These are phyloP conservation scores for Xyliphius kryptos DNA, from an alignment of 2,113 vertebrate species.

Conservation along the genomic window DNA sequence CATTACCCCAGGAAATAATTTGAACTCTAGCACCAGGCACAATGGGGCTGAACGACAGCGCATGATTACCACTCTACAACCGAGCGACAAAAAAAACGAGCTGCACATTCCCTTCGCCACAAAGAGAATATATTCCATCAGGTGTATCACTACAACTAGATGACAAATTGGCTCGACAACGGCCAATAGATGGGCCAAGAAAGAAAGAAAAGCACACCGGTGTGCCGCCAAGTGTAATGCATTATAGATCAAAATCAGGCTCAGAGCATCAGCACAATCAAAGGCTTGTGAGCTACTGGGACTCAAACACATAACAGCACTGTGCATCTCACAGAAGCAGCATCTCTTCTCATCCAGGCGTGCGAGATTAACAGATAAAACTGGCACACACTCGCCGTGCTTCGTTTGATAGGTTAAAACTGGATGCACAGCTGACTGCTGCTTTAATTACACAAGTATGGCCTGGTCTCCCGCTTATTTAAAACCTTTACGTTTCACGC, in stretches of 20 bases:
- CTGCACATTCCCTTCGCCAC: too few species aligned
- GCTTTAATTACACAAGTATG: background rate
- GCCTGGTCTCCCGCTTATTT: background rate
- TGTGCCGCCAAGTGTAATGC: slow-evolving; percentile 21
- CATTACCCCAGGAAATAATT: too few species aligned
- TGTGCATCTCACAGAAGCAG: background rate
- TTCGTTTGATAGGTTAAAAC: too few species aligned
- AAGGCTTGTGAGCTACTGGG: slow-evolving; percentile 3
- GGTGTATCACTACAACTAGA: slow-evolving; percentile 7
- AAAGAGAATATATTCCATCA: too few species aligned
- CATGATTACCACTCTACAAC: too few species aligned
- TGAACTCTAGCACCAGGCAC: too few species aligned
- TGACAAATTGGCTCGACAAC: slow-evolving; percentile 21
- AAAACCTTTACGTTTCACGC: background rate
- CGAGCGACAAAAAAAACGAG: too few species aligned
- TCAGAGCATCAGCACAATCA: slow-evolving; percentile 25
- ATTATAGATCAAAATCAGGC: slow-evolving; percentile 31
- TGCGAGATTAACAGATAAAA: background rate
- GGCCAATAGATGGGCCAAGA: slow-evolving; percentile 11
- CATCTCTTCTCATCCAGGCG: too few species aligned
- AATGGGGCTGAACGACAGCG: too few species aligned
- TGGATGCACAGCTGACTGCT: background rate
- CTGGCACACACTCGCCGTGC: too few species aligned
- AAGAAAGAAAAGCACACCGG: background rate
- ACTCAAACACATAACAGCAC: background rate